Base-by-base conservation (phyloP, 1,140 invertebrate species). In the Nylanderia fulva region DNA sequence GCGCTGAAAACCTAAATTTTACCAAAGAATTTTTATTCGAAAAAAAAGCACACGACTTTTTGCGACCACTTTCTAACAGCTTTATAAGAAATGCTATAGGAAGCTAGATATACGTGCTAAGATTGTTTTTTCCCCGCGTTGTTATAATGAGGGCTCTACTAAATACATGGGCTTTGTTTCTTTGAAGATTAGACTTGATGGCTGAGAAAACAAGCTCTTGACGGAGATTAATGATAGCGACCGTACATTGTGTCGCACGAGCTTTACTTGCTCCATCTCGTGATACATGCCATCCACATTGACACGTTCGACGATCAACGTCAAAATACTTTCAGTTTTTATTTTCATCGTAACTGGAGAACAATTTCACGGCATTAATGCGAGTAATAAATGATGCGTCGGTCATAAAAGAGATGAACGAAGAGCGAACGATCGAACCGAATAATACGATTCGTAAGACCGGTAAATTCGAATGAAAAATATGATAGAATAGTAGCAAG, bases 221-320 rank as follows among this genome's bases (percentile, higher is more conserved):
- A 82, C 77, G 77, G 66, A 71, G 77, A 82, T 82, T 82, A 82
- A 82, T 82, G 77, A 82, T 68, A 52, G 77, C 45, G 77, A 82
- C 77, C 36, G 77, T 71, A 72, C 52, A 82, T 82, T 82, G 77
- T 82, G 77, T 82, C 77, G 77, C 66, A 21, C 7, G 33, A 82
- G 77, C n/a, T n/a, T n/a, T 82, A 58, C 66, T 82, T 45, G 66
- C 77, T 58, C 27, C 66, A 60, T 71, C n/a, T n/a, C 52, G 77
- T 24, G 66, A 82, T 82, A 82, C 77, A 58, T 15, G 66, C 39
- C 66, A 45, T n/a, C 66, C n/a, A 29, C 66, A 82, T 82, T 58
- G 77, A 82, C 66, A 82, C 66, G 66, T 82, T 82, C 77, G 77
- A 71, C 66, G 77, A 82, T 82, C 77, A 82, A 82, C 66, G 77